These are phyloP conservation scores for Apodemia zela DNA, from an alignment of 2,888 invertebrate species.

Conservation along the genomic window DNA sequence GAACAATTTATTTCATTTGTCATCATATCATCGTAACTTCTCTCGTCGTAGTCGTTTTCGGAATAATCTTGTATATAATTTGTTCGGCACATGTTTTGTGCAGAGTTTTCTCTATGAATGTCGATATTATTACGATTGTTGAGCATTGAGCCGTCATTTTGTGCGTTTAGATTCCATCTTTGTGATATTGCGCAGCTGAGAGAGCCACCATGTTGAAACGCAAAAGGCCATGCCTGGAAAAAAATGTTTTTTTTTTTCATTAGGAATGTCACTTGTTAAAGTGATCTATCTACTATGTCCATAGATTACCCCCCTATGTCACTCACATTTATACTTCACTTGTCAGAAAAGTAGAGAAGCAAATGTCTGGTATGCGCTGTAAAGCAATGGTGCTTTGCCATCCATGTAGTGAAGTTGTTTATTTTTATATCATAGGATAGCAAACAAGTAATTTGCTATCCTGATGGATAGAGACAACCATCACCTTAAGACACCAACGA, in stretches of 20 bases:
- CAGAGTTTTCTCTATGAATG: slow-evolving; percentile 30
- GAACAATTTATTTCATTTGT: slow-evolving; percentile 45
- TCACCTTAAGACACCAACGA: no score
- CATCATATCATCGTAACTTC: slow-evolving; percentile 52
- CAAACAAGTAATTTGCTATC: no score
- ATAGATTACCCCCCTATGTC: no score
- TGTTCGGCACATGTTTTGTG: slow-evolving; percentile 38
- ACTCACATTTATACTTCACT: no score
- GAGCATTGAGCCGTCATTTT: slow-evolving; percentile 38
- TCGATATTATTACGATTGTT: slow-evolving; percentile 26
- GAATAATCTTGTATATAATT: slow-evolving; percentile 54
- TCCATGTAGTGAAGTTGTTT: no score
- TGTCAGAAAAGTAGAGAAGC: no score
- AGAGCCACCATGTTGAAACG: slow-evolving; percentile 83
- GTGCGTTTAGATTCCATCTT: slow-evolving; percentile 60
- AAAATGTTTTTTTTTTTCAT: slow-evolving; percentile 16
- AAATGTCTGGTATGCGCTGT: no score
- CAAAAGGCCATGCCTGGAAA: slow-evolving; percentile 91
- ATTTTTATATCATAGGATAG: no score
- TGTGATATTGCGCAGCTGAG: slow-evolving; percentile 70
- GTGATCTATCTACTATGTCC: no score
- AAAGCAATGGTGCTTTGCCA: no score
- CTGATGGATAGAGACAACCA: no score
- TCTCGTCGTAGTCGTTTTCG: slow-evolving; percentile 66
- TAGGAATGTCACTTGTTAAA: no score